Conservation (phyloP, 2,797 vertebrate genomes). For the Notolabrus celidotus region DNA sequence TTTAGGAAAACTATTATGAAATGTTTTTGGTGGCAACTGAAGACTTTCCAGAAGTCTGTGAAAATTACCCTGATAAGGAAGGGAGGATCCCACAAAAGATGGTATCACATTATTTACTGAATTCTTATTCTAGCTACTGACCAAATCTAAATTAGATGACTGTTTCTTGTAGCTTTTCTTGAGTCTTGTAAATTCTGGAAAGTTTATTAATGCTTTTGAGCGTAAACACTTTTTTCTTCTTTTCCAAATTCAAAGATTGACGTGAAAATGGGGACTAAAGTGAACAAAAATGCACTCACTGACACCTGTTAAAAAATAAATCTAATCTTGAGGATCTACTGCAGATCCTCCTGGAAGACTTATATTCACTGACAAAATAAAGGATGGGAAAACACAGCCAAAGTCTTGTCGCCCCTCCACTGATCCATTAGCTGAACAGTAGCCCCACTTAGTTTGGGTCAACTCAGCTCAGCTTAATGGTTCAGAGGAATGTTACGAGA, state of each 20-base stretch:
- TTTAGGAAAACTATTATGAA: no score
- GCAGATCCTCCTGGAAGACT: background rate
- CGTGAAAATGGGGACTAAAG: background rate
- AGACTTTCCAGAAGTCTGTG: no score
- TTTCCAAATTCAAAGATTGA: no score
- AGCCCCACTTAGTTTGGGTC: slow-evolving; percentile 36
- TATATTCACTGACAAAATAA: slow-evolving; percentile 13
- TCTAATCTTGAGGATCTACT: background rate
- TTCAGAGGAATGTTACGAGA: slow-evolving; percentile 54
- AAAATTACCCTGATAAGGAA: no score
- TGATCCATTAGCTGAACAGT: slow-evolving; percentile 34
- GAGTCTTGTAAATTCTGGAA: no score
- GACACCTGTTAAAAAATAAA: background rate
- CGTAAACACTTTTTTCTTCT: no score
- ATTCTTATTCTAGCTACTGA: no score
- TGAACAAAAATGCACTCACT: background rate
- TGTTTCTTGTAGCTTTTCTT: no score
- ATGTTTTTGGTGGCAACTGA: no score
- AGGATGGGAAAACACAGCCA: background rate
- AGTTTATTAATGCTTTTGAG: background rate
- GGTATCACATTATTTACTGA: no score
- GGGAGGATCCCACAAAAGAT: no score
- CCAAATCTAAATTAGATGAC: no score
- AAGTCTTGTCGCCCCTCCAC: background rate
- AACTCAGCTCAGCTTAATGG: slow-evolving; percentile 26